phyloP scores from a whole-genome alignment of 2,113 vertebrate genomes.

The Seriola rivoliana region DNA sequence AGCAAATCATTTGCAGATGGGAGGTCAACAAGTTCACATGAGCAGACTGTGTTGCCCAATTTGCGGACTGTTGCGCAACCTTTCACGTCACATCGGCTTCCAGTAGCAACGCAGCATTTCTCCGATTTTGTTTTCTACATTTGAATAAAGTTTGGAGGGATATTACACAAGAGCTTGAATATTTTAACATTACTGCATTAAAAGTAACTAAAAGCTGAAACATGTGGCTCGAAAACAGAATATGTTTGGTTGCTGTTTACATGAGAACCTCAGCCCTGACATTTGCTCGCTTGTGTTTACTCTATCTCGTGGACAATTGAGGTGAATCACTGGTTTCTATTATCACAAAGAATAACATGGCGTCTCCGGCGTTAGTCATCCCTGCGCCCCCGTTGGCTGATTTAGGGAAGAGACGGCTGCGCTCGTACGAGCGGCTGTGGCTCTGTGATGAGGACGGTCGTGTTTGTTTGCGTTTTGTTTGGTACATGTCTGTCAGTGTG shows the following conservation, averaged over 20 bases:
- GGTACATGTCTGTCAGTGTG: conserved; percentile 22
- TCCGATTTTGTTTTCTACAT: background rate
- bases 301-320: conserved; percentile 32
- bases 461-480: conserved; percentile 20
- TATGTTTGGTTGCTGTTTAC: background rate
- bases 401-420: conserved; percentile 10
- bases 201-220: background rate
- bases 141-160: background rate
- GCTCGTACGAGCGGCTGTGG: background rate
- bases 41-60: no score
- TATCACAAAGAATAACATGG: conserved; percentile 27
- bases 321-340: conserved; percentile 30
- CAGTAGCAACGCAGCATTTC: background rate
- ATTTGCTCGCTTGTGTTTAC: conserved; percentile 45
- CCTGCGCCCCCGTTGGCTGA: conserved; percentile 3
- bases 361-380: conserved; percentile 37
- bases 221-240: background rate
- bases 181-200: no score
- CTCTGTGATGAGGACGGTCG: background rate
- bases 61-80: background rate
- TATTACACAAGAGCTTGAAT: background rate
- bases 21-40: conserved; percentile 37
- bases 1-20: conserved; percentile 27
- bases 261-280: background rate
- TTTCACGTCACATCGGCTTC: background rate